Conservation (phyloP, 2,797 vertebrate species). For the Microchirus variegatus region DNA sequence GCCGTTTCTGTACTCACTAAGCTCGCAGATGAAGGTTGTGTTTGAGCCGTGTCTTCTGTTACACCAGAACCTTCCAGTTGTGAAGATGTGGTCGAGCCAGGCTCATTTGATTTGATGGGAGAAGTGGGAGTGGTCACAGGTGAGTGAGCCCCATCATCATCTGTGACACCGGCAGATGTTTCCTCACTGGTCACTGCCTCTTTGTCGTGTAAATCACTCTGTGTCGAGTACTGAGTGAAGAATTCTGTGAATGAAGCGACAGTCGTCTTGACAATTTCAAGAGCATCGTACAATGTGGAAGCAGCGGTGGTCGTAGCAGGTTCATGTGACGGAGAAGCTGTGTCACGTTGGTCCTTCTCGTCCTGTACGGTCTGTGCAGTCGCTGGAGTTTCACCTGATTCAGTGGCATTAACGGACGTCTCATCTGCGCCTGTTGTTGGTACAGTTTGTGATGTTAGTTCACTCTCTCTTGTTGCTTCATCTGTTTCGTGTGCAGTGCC, state of each 20-base stretch:
- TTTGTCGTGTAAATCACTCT: not conserved
- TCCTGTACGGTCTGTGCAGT: slow-evolving; percentile 3
- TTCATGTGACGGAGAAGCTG: slow-evolving; percentile 15
- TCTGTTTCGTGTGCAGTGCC: slow-evolving; percentile 2
- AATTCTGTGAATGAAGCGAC: slow-evolving; percentile 52
- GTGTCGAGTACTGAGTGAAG: slow-evolving; percentile 43
- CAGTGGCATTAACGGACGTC: slow-evolving; percentile 3
- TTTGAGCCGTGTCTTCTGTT: slow-evolving; percentile 13
- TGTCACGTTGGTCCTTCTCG: slow-evolving; percentile 13
- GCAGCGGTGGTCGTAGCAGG: slow-evolving; percentile 28
- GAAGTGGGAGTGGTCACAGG: slow-evolving; percentile 1
- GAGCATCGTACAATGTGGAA: slow-evolving; percentile 46
- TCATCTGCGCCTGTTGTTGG: slow-evolving; percentile 16
- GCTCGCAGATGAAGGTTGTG: slow-evolving; percentile 3
- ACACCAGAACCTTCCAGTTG: not conserved
- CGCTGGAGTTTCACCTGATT: not conserved
- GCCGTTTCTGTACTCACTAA: not conserved
- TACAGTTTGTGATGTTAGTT: slow-evolving; percentile 17
- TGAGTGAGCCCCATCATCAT: slow-evolving; percentile 7
- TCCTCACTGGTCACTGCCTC: slow-evolving; percentile 13
- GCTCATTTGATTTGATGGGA: slow-evolving; percentile 8
- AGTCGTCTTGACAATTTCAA: slow-evolving; percentile 58
- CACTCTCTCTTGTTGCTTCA: slow-evolving; percentile 10
- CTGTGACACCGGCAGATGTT: slow-evolving; percentile 4
- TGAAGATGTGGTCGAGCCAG: slow-evolving; percentile 1